These are phyloP conservation scores for Centropus unirufus DNA, from an alignment of 2,113 vertebrate species.

Conservation along the genomic window DNA sequence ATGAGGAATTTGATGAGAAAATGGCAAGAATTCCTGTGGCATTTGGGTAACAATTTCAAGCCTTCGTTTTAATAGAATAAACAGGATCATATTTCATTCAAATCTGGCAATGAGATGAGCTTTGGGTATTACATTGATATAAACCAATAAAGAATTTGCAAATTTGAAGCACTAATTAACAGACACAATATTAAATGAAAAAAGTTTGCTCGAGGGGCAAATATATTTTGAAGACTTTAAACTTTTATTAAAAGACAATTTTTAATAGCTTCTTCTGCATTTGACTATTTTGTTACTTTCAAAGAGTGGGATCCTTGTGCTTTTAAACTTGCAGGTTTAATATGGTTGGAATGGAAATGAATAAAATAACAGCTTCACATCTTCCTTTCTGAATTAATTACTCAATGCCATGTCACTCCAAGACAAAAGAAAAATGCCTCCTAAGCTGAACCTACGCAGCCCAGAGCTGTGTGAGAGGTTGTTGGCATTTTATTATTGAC, in stretches of 20 bases:
- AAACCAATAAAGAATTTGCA: conserved; percentile 90
- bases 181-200: conserved; percentile 89
- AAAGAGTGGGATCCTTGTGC: conserved; percentile 36
- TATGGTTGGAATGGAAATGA: conserved; percentile 25
- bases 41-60: conserved; percentile 89
- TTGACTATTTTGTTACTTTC: conserved; percentile 72
- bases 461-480: neutral
- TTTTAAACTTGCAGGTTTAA: conserved; percentile 59
- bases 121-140: conserved; percentile 87
- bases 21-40: conserved; percentile 88
- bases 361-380: conserved; percentile 25
- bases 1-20: conserved; percentile 89
- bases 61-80: conserved; percentile 89
- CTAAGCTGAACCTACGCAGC: neutral
- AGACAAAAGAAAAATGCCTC: conserved; percentile 31
- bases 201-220: conserved; percentile 88
- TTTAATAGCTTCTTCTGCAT: conserved; percentile 73
- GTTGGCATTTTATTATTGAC: neutral
- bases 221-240: conserved; percentile 88
- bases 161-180: conserved; percentile 91
- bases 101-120: conserved; percentile 89
- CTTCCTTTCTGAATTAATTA: conserved; percentile 57
- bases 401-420: conserved; percentile 43
- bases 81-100: conserved; percentile 91
- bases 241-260: conserved; percentile 86